Base-by-base conservation (phyloP, 2,888 invertebrate species). In the Lysandra coridon region DNA sequence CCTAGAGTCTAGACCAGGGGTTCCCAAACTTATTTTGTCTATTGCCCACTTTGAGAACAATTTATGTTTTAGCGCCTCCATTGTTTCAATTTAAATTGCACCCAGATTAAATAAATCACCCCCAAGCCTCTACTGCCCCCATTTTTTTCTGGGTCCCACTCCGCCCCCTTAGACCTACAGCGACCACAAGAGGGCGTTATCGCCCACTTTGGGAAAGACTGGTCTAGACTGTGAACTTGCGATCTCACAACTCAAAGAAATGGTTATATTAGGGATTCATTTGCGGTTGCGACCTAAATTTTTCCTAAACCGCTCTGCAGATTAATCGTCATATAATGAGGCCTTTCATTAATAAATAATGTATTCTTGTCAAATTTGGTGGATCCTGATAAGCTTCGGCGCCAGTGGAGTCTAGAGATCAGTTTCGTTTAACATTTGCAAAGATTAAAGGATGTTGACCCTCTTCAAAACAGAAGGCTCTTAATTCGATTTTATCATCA, bases 211-310 rank as follows among this genome's bases (percentile, higher is more conserved):
- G 23, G 23, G 23, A 23, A 23, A 23, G 23, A 23, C 23, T 23
- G 23, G 23, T 23, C 23, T 23, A 75, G 75, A 49, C 74, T 44
- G 74, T 44, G 44, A 74, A 74, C 69, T 69, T 64, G 30, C 64
- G 64, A 64, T 30, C 64, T 30, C 64, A 23, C 64, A 30, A 37
- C 17, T 69, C 69, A 69, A 69, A 69, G 69, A 69, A 33, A 37
- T 12, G 3, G 4, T 69, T 69, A 14, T 69, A 37, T 14, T 33
- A 37, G 37, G 69, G 14, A 30, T 14, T 17, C 14, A 37, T 33
- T 17, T 69, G 69, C 33, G 14, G 33, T 37, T 37, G 69, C 33
- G 69, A 37, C 69, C 69, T 37, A 33, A 37, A 69, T 69, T 69
- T 69, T 69, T 69, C 69, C 33, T 17, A 6, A 69, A 69, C 12